Percentiles rank a stretch among this genome's conserved stretches.
phyloP scores from a whole-genome alignment of 2,888 invertebrate species.

The Ochropacha duplaris region DNA sequence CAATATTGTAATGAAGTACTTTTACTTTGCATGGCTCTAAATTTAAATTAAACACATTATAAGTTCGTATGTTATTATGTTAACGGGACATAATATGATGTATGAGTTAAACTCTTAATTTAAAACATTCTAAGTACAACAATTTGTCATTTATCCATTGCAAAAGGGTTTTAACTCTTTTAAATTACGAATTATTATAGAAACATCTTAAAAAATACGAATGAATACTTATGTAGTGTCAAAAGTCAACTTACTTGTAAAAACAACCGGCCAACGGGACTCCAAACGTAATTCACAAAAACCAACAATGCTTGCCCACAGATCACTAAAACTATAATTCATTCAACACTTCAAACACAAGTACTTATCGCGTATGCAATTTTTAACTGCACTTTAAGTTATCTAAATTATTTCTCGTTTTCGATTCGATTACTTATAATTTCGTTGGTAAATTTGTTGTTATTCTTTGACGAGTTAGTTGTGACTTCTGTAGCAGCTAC shows the following conservation, averaged over 20 bases:
- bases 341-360: conserved; percentile 40
- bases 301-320: conserved; percentile 23
- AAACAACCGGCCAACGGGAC: conserved; percentile 72
- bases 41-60: no score
- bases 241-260: conserved; percentile 63
- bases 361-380: conserved; percentile 22
- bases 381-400: conserved; percentile 48
- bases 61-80: no score
- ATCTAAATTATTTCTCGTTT: conserved; percentile 52
- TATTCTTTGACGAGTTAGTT: conserved; percentile 21
- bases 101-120: no score
- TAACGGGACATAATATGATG: neutral
- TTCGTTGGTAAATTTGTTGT: conserved; percentile 11
- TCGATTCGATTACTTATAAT: conserved; percentile 50
- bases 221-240: neutral
- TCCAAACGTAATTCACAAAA: conserved; percentile 41
- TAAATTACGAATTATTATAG: no score
- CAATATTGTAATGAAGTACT: no score
- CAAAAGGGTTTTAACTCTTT: neutral
- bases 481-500: conserved; percentile 37
- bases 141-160: no score
- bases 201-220: no score
- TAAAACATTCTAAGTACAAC: no score
- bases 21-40: no score
- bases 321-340: conserved; percentile 30